Conservation (phyloP, 2,797 vertebrate genomes). For the Phylloscopus collybita region DNA sequence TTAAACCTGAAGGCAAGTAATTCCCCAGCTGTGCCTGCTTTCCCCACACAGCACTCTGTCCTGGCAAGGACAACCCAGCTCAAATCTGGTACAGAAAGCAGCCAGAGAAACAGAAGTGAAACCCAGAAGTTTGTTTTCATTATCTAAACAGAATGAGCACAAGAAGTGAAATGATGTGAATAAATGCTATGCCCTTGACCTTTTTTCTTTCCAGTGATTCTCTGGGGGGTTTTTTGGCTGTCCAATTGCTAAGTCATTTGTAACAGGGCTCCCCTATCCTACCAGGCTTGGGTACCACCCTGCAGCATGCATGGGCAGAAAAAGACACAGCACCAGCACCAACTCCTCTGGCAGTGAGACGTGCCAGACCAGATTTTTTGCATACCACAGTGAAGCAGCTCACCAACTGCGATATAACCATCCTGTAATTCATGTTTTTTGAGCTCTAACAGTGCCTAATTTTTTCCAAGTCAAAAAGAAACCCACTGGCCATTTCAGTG, state of each 20-base stretch:
- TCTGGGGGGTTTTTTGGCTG: neutral
- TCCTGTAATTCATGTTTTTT: neutral
- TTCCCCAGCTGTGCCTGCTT: neutral
- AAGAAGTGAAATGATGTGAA: neutral
- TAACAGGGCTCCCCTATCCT: neutral
- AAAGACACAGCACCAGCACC: neutral
- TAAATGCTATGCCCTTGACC: neutral
- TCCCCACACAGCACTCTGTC: neutral
- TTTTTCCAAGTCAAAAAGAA: conserved; percentile 33
- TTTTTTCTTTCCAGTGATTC: neutral
- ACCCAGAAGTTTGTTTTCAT: neutral
- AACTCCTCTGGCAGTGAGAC: neutral
- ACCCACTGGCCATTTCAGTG: neutral
- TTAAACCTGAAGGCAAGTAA: neutral
- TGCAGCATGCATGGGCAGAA: neutral
- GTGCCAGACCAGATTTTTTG: conserved; percentile 36
- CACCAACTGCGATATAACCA: neutral
- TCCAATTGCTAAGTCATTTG: neutral
- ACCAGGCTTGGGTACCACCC: neutral
- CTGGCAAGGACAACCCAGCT: neutral
- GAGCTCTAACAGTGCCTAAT: neutral
- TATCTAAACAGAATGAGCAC: neutral
- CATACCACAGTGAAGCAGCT: conserved; percentile 23
- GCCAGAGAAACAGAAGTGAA: conserved; percentile 29
- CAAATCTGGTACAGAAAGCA: neutral